Evolutionary conservation across 2,888 invertebrate genomes (phyloP).

Genomic region (Cheilosia vulpina): DNA sequence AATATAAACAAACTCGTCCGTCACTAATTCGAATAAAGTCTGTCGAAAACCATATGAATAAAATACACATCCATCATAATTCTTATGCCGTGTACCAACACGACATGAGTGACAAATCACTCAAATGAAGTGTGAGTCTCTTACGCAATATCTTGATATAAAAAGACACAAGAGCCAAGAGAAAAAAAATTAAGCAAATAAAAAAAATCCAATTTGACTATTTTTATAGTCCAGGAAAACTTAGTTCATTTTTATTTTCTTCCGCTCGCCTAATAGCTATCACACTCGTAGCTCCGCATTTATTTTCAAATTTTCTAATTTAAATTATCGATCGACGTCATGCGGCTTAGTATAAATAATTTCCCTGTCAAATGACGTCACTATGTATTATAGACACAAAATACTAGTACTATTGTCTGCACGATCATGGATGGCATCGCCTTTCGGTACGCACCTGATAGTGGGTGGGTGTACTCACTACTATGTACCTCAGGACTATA

Average conservation of each 20-base stretch:
- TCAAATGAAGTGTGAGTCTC: constrained; percentile 23
- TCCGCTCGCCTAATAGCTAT: neutral
- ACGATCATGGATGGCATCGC: constrained; percentile 21
- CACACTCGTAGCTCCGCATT: neutral
- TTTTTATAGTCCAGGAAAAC: constrained; percentile 35
- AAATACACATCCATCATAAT: constrained; percentile 43
- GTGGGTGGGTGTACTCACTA: neutral
- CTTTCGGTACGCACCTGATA: constrained; percentile 13
- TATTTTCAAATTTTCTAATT: constrained; percentile 16
- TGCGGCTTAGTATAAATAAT: constrained; percentile 1
- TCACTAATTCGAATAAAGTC: constrained; percentile 19
- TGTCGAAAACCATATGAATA: constrained; percentile 5
- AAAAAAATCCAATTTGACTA: constrained; percentile 3
- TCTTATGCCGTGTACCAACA: constrained; percentile 13
- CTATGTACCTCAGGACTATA: constrained; percentile 38
- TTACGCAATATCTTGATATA: constrained; percentile 9
- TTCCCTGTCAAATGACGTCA: constrained; percentile 41
- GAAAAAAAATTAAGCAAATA: neutral
- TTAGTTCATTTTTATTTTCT: constrained; percentile 53
- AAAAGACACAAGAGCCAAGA: constrained; percentile 4
- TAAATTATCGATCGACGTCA: constrained; percentile 30
- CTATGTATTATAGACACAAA: neutral
- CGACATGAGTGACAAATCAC: constrained; percentile 48
- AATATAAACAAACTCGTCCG: constrained; percentile 7
- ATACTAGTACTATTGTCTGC: constrained; percentile 5